Conservation (phyloP, 2,888 invertebrate species). For the Aplocera efformata region DNA sequence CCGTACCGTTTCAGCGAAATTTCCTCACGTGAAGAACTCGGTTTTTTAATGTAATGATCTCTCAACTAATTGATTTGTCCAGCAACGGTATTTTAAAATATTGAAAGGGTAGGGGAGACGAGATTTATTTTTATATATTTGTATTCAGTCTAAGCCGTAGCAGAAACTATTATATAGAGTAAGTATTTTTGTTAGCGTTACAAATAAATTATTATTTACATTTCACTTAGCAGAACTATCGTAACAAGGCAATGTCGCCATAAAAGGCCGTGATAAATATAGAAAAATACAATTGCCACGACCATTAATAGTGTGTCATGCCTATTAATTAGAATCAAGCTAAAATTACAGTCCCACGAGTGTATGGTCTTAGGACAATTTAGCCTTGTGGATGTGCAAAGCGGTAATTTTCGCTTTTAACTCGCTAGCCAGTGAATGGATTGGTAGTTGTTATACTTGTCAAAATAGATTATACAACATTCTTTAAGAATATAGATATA, state of each 20-base stretch:
- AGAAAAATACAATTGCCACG: conserved; percentile 29
- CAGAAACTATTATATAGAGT: too few species aligned
- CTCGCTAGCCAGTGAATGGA: neutral
- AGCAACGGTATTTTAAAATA: too few species aligned
- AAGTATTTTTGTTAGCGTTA: too few species aligned
- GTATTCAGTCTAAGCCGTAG: too few species aligned
- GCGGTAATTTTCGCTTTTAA: neutral
- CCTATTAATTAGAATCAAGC: conserved; percentile 49
- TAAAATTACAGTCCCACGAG: conserved; percentile 51
- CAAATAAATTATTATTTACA: neutral
- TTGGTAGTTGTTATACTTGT: neutral
- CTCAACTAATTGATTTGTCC: too few species aligned
- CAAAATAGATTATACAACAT: too few species aligned
- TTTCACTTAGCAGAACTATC: neutral
- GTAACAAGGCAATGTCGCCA: conserved; percentile 1
- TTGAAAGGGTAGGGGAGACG: too few species aligned
- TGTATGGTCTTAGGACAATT: conserved; percentile 35
- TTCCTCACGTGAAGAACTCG: too few species aligned
- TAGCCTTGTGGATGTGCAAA: conserved; percentile 7
- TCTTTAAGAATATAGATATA: too few species aligned
- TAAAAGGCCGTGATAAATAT: conserved; percentile 16
- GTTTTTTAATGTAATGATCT: too few species aligned
- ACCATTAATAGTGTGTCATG: conserved; percentile 41
- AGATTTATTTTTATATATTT: too few species aligned
- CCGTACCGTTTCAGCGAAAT: too few species aligned